Percentiles rank a stretch among this genome's conserved stretches.
phyloP scores from a whole-genome alignment of 2,797 vertebrate species.

The Propithecus perrieri region DNA sequence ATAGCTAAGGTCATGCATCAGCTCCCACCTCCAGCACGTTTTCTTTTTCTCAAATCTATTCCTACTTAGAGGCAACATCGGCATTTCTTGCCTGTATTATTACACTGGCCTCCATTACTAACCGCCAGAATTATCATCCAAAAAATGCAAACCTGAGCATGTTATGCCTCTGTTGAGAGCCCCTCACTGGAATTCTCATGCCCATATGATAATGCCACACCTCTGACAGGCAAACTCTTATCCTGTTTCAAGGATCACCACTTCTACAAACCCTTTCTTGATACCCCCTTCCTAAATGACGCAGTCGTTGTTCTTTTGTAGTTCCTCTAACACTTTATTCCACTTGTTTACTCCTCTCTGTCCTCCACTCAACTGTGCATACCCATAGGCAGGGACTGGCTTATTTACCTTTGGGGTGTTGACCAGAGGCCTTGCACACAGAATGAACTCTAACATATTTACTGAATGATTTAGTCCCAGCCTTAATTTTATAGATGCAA shows the following conservation, averaged over 20 bases:
- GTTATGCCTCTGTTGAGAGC: neutral
- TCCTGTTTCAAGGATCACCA: neutral
- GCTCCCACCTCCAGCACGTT: neutral
- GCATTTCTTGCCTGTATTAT: slow-evolving; percentile 23
- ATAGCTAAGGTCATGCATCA: neutral
- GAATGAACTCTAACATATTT: slow-evolving; percentile 22
- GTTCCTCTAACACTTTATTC: neutral
- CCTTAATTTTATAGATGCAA: slow-evolving; percentile 44
- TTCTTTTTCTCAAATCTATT: slow-evolving; percentile 27
- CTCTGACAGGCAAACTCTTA: slow-evolving; percentile 19
- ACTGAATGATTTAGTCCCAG: slow-evolving; percentile 29
- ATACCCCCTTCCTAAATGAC: neutral
- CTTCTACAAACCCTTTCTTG: slow-evolving; percentile 21
- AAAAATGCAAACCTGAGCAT: slow-evolving; percentile 10
- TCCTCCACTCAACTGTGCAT: neutral
- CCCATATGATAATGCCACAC: neutral
- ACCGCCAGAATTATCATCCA: slow-evolving; percentile 15
- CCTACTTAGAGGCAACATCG: neutral
- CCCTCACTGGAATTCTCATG: neutral
- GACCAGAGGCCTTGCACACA: slow-evolving; percentile 29
- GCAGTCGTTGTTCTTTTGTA: neutral
- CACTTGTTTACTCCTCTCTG: slow-evolving; percentile 18
- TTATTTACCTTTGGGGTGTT: slow-evolving; percentile 27
- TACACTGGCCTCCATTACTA: neutral
- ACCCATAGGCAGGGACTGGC: neutral